Conservation (phyloP, 2,797 vertebrate species). For the Pangasius krempfi region DNA sequence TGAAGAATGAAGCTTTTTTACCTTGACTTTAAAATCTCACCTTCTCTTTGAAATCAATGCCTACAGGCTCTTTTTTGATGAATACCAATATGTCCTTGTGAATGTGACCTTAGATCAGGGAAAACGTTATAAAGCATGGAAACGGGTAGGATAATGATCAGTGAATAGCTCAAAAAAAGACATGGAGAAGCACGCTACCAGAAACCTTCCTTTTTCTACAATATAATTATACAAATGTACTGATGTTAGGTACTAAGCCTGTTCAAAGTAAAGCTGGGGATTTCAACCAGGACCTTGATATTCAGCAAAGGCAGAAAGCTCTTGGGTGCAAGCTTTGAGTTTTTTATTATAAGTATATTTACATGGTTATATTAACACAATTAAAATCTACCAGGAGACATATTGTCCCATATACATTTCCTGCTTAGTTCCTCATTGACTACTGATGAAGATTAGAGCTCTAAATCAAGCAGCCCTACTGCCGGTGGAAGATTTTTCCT, state of each 20-base stretch:
- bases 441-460: neutral
- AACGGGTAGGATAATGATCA: neutral
- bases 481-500: neutral
- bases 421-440: neutral
- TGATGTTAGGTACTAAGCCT: neutral
- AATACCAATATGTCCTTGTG: neutral
- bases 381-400: neutral
- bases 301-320: neutral
- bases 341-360: neutral
- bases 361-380: neutral
- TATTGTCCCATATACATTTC: neutral
- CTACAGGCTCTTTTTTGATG: neutral
- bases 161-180: neutral
- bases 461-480: neutral
- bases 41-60: neutral
- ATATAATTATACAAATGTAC: neutral
- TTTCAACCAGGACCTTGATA: neutral
- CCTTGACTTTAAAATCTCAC: slow-evolving; percentile 10
- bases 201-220: neutral
- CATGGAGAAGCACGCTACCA: neutral
- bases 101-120: neutral
- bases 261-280: neutral
- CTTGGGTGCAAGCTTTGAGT: neutral
- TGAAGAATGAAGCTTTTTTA: neutral
- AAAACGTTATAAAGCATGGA: neutral